These are phyloP conservation scores for Bradypus variegatus DNA, from an alignment of 2,797 vertebrate genomes.

Conservation along the genomic window DNA sequence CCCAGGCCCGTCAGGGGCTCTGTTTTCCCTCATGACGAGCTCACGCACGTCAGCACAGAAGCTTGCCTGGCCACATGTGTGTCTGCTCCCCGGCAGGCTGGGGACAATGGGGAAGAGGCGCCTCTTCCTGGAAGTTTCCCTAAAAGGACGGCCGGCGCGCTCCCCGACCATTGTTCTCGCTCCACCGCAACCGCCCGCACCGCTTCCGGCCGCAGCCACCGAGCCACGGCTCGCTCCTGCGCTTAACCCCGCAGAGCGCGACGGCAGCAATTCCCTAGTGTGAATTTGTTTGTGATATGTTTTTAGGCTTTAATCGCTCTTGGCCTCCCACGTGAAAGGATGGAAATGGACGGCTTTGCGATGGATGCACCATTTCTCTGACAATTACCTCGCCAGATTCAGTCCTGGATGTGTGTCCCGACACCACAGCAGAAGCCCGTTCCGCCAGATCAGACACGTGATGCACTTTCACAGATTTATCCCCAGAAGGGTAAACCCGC, in stretches of 20 bases:
- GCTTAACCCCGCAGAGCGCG: slow-evolving; percentile 67
- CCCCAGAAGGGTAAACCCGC: background rate
- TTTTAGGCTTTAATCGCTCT: slow-evolving; percentile 71
- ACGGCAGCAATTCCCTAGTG: slow-evolving; percentile 71
- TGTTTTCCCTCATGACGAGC: fast-evolving
- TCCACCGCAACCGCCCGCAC: background rate
- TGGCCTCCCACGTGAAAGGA: slow-evolving; percentile 63
- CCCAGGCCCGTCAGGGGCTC: background rate
- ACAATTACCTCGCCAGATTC: slow-evolving; percentile 34
- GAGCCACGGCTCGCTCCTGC: slow-evolving; percentile 53
- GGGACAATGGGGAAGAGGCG: background rate
- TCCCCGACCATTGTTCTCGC: background rate
- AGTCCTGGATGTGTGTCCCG: background rate
- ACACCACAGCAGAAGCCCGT: background rate
- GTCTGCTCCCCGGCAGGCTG: background rate
- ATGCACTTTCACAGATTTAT: background rate
- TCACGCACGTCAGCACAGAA: fast-evolving
- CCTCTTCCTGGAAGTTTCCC: background rate
- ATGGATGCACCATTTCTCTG: slow-evolving; percentile 56
- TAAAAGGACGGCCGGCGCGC: background rate
- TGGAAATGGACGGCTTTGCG: slow-evolving; percentile 68
- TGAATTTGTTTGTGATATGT: slow-evolving; percentile 70
- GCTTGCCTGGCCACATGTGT: fast-evolving
- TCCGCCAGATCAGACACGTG: background rate
- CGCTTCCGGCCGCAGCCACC: slow-evolving; percentile 20